Evolutionary conservation across 2,888 invertebrate species (phyloP).

Genomic region (Geophilus truncorum): DNA sequence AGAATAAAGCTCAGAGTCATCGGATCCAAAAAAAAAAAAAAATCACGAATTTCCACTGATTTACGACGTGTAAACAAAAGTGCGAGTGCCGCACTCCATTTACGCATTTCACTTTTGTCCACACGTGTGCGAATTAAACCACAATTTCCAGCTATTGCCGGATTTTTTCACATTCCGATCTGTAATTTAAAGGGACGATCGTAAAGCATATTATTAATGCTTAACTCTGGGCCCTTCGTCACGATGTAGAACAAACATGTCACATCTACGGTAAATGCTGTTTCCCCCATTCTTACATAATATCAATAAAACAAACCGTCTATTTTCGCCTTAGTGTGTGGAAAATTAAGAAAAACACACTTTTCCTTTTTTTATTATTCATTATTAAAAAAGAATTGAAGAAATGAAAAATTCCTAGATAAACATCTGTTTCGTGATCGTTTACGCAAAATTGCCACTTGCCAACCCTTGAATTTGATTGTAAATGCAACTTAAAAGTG

Average conservation of each 20-base stretch:
- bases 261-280: not conserved
- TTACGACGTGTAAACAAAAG: too few relatives aligned
- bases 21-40: too few relatives aligned
- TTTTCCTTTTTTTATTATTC: too few relatives aligned
- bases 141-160: not conserved
- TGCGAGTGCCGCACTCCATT: not conserved
- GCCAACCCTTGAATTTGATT: too few relatives aligned
- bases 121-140: too few relatives aligned
- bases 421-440: not conserved
- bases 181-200: constrained; percentile 5
- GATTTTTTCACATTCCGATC: not conserved
- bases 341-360: too few relatives aligned
- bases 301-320: not conserved
- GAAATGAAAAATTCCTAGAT: not conserved
- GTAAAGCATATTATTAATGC: not conserved
- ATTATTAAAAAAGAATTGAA: not conserved
- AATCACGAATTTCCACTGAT: too few relatives aligned
- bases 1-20: too few relatives aligned
- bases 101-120: too few relatives aligned
- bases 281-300: not conserved
- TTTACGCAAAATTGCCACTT: too few relatives aligned
- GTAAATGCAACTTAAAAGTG: too few relatives aligned
- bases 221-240: too few relatives aligned
- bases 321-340: not conserved
- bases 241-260: constrained; percentile 19